Evolutionary conservation across 2,113 vertebrate species (phyloP).

Genomic region (Egretta garzetta): DNA sequence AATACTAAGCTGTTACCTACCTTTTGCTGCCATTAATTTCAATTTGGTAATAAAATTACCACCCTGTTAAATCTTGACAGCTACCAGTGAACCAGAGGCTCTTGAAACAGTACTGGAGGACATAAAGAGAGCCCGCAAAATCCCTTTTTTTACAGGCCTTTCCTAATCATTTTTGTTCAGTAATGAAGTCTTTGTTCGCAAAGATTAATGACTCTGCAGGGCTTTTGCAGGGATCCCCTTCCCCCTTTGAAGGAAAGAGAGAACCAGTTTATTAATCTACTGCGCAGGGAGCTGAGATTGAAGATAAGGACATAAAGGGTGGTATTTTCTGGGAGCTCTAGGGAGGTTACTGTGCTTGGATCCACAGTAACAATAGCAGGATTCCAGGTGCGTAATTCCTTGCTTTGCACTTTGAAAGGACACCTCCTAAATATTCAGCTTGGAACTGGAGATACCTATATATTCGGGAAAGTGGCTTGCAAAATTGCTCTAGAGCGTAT

Average conservation of each 20-base stretch:
- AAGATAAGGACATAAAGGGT: background rate
- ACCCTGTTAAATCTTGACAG: background rate
- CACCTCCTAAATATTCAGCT: background rate
- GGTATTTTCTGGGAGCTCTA: background rate
- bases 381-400: rapidly evolving
- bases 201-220: slow-evolving; percentile 1
- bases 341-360: background rate
- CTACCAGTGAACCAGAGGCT: background rate
- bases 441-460: background rate
- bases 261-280: slow-evolving; percentile 11
- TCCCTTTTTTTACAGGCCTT: background rate
- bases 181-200: slow-evolving; percentile 9
- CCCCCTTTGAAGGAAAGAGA: background rate
- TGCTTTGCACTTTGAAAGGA: background rate
- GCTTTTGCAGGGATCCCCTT: background rate
- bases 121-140: background rate
- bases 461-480: background rate
- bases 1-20: background rate
- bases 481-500: background rate
- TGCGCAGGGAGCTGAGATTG: background rate
- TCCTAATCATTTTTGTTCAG: background rate
- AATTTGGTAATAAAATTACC: background rate
- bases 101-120: background rate
- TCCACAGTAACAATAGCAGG: background rate
- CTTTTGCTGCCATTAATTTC: slow-evolving; percentile 30